phyloP scores from a whole-genome alignment of 2,888 invertebrate genomes.

The Tetropium fuscum region DNA sequence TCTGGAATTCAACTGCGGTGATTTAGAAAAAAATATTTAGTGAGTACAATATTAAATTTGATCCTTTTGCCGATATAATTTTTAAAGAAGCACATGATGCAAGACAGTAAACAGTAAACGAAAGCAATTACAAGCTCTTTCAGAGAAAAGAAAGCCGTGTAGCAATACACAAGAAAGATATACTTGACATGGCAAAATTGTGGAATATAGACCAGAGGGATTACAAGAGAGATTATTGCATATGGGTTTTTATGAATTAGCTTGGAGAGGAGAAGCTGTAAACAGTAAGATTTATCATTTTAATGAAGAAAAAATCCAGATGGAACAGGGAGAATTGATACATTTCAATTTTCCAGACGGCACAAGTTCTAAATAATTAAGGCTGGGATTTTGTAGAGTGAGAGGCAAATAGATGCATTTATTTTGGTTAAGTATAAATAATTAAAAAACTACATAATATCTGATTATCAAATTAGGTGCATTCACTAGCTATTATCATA shows the following conservation, averaged over 20 bases:
- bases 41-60: conserved; percentile 15
- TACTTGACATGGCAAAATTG: conserved; percentile 6
- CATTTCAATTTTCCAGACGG: not conserved
- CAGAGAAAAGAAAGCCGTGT: not conserved
- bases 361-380: not conserved
- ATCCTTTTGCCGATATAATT: conserved; percentile 7
- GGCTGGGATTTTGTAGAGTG: too few species aligned
- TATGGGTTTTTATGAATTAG: not conserved
- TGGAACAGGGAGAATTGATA: not conserved
- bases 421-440: too few species aligned
- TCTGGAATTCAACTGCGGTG: not conserved
- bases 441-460: too few species aligned
- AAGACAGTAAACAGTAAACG: conserved; percentile 10
- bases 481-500: too few species aligned
- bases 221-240: conserved; percentile 2
- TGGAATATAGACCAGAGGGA: conserved; percentile 6
- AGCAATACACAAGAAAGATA: not conserved
- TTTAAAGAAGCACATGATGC: conserved; percentile 14
- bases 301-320: not conserved
- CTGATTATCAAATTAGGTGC: too few species aligned
- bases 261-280: conserved; percentile 5
- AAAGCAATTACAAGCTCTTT: conserved; percentile 10
- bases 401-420: too few species aligned
- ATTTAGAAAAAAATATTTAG: conserved; percentile 9
- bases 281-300: not conserved